These are phyloP conservation scores for Rutilus rutilus DNA, from an alignment of 2,113 vertebrate genomes.

Conservation along the genomic window DNA sequence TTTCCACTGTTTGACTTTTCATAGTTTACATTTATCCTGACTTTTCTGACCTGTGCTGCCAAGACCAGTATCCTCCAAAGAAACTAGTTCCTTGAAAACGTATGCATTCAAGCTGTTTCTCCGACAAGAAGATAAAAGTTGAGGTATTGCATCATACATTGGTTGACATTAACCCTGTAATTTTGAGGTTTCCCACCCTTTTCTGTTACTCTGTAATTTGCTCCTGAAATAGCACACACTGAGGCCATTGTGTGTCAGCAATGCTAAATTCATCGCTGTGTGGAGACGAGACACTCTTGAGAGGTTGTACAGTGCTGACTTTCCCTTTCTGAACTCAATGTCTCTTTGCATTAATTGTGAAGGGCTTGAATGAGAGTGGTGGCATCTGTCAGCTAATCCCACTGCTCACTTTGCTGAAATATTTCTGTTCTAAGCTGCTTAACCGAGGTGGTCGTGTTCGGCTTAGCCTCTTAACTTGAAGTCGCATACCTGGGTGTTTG, in stretches of 20 bases:
- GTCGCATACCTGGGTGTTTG: neutral
- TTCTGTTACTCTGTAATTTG: slow-evolving; percentile 65
- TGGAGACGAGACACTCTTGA: neutral
- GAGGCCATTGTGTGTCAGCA: slow-evolving; percentile 47
- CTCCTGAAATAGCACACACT: slow-evolving; percentile 62
- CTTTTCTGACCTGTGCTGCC: neutral
- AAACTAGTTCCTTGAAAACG: slow-evolving; percentile 3
- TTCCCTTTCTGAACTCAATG: neutral
- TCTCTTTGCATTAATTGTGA: slow-evolving; percentile 18
- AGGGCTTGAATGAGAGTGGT: slow-evolving; percentile 24
- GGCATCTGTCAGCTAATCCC: slow-evolving; percentile 26
- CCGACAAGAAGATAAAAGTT: neutral
- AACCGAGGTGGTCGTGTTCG: slow-evolving; percentile 45
- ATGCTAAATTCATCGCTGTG: slow-evolving; percentile 2
- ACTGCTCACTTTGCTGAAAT: slow-evolving; percentile 41
- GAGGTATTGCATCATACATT: slow-evolving; percentile 19
- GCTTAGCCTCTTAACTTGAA: slow-evolving; percentile 45
- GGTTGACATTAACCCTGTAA: slow-evolving; percentile 46
- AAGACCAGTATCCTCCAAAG: neutral
- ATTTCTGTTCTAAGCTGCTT: slow-evolving; percentile 57
- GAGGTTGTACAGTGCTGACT: neutral
- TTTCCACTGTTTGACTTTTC: neutral
- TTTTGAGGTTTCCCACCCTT: slow-evolving; percentile 55
- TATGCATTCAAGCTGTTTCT: neutral
- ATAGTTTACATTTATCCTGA: neutral